Evolutionary conservation across 2,797 vertebrate genomes (phyloP).

Genomic region (Nasua narica): DNA sequence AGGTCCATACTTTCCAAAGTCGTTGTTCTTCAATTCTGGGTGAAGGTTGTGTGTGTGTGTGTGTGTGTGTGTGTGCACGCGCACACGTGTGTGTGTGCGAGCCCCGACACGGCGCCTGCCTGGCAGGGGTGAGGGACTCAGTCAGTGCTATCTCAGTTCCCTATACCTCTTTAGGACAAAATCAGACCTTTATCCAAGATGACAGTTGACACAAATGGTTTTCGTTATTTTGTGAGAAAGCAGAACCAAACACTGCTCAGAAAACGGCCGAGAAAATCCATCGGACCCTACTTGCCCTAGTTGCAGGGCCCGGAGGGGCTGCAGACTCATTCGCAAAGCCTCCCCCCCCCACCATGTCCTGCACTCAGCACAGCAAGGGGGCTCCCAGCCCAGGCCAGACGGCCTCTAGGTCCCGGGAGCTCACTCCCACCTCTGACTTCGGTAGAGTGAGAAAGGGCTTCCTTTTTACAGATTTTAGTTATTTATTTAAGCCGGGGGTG

Average conservation of each 20-base stretch:
- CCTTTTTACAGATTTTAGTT: neutral
- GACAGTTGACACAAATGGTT: neutral
- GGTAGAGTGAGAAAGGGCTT: neutral
- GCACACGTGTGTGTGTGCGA: too few relatives aligned
- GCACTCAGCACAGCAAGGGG: neutral
- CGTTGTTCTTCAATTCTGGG: rapidly evolving
- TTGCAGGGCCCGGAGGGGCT: neutral
- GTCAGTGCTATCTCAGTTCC: neutral
- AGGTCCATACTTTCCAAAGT: neutral
- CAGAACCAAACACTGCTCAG: neutral
- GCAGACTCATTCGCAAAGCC: rapidly evolving
- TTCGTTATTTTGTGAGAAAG: constrained; percentile 37
- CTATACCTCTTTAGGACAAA: neutral
- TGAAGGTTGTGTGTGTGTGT: neutral
- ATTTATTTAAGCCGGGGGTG: neutral
- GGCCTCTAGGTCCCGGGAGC: neutral
- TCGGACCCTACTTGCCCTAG: neutral
- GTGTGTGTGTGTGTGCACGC: too few relatives aligned
- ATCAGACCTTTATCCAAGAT: neutral
- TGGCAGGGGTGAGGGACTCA: rapidly evolving
- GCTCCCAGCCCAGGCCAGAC: neutral
- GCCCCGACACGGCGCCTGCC: neutral
- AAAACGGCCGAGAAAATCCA: neutral
- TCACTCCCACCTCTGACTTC: neutral
- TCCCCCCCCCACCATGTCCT: rapidly evolving